These are phyloP conservation scores for Antechinus flavipes DNA, from an alignment of 2,113 vertebrate genomes.

Conservation along the genomic window DNA sequence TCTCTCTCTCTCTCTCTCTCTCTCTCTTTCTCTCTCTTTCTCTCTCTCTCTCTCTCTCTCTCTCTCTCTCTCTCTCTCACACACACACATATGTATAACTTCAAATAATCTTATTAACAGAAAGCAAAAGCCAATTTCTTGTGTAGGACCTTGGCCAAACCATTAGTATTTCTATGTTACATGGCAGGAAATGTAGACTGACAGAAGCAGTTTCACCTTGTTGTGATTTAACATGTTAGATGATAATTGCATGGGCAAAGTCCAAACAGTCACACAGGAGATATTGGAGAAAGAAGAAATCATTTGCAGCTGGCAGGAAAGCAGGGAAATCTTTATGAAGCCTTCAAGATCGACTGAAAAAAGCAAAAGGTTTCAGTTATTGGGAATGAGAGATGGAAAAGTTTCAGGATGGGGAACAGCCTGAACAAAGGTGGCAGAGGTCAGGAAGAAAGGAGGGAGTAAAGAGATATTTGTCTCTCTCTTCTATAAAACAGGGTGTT, in stretches of 20 bases:
- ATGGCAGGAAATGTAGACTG: neutral
- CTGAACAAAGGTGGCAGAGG: neutral
- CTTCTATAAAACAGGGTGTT: neutral
- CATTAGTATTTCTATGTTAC: neutral
- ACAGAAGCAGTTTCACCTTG: neutral
- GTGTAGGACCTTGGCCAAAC: neutral
- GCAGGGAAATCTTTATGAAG: neutral
- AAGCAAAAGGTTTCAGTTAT: neutral
- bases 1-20: no score
- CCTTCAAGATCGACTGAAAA: neutral
- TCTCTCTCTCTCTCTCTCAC: no score
- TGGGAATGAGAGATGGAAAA: neutral
- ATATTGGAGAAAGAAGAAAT: neutral
- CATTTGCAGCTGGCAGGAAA: neutral
- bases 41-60: no score
- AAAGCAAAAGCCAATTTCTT: neutral
- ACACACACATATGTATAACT: neutral
- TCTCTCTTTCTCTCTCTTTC: no score
- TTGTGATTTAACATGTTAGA: neutral
- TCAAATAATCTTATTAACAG: neutral
- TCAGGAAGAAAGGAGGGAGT: neutral
- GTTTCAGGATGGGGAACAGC: neutral
- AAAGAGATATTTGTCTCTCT: neutral
- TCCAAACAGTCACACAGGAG: neutral
- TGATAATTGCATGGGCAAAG: neutral